A percentile compares a stretch with the other conserved stretches of the same genome.
Evolutionary conservation across 2,888 invertebrate species (phyloP).

Genomic region (Drosophila gaucha): DNA sequence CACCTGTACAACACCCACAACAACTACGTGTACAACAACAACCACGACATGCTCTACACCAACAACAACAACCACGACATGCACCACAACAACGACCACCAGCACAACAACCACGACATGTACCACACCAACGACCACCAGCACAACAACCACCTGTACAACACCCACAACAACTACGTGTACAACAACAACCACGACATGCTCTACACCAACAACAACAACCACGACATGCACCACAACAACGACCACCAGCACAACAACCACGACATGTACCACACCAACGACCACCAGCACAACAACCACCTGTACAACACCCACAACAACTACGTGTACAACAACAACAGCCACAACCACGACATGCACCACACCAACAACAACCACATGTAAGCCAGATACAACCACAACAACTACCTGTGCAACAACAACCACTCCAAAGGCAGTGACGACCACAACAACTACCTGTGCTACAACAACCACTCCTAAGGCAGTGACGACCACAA

Average conservation of each 20-base stretch:
- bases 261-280: conserved; percentile 22
- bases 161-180: conserved; percentile 6
- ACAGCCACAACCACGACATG: conserved; percentile 9
- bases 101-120: conserved; percentile 22
- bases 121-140: neutral
- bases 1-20: neutral
- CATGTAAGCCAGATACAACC: neutral
- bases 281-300: conserved; percentile 3
- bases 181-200: neutral
- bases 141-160: conserved; percentile 11
- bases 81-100: conserved; percentile 1
- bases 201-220: conserved; percentile 17
- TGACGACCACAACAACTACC: conserved; percentile 23
- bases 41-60: conserved; percentile 6
- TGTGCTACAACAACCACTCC: conserved; percentile 22
- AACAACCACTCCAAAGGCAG: conserved; percentile 1
- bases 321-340: conserved; percentile 12
- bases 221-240: conserved; percentile 20
- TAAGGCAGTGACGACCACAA: neutral
- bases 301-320: neutral
- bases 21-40: conserved; percentile 3
- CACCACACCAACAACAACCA: neutral
- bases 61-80: conserved; percentile 23
- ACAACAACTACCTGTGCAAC: conserved; percentile 24
- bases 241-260: conserved; percentile 21